These are phyloP conservation scores for Brachionus calyciflorus DNA, from an alignment of 1,140 invertebrate genomes.

Conservation along the genomic window DNA sequence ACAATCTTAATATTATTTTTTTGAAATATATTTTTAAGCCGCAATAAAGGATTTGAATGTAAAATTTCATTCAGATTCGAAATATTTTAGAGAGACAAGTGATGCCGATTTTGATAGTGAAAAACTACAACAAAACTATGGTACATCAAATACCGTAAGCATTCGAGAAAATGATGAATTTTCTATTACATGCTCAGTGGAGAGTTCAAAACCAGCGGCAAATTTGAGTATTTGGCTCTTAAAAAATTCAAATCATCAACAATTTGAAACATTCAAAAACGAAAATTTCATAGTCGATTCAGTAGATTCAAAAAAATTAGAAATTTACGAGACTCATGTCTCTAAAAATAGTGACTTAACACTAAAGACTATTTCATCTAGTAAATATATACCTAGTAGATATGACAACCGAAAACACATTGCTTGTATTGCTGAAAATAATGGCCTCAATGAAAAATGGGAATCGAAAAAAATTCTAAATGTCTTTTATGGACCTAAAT, in stretches of 20 bases:
- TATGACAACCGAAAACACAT: slow-evolving; percentile 16
- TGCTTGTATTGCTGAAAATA: slow-evolving; percentile 27
- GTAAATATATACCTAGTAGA: not conserved
- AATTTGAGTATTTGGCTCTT: slow-evolving; percentile 27
- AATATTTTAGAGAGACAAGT: slow-evolving; percentile 38
- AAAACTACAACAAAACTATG: not conserved
- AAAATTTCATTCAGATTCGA: slow-evolving; percentile 37
- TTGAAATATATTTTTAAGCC: slow-evolving; percentile 40
- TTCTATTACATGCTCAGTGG: not conserved
- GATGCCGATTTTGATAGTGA: not conserved
- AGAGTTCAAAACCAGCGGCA: slow-evolving; percentile 40
- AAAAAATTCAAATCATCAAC: slow-evolving; percentile 14
- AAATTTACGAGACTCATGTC: not conserved
- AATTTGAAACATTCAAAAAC: slow-evolving; percentile 19
- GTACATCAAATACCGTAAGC: not conserved
- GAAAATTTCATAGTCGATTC: slow-evolving; percentile 10
- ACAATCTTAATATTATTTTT: no score
- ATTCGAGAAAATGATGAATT: slow-evolving; percentile 29
- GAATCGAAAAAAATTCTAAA: slow-evolving; percentile 31
- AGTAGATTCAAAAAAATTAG: not conserved
- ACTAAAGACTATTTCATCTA: not conserved
- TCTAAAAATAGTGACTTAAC: slow-evolving; percentile 19
- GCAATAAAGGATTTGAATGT: slow-evolving; percentile 17
- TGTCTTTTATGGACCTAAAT: slow-evolving; percentile 25
- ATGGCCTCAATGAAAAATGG: slow-evolving; percentile 27